Conservation (phyloP, 1,140 invertebrate genomes). For the Drosophila gunungcola region DNA sequence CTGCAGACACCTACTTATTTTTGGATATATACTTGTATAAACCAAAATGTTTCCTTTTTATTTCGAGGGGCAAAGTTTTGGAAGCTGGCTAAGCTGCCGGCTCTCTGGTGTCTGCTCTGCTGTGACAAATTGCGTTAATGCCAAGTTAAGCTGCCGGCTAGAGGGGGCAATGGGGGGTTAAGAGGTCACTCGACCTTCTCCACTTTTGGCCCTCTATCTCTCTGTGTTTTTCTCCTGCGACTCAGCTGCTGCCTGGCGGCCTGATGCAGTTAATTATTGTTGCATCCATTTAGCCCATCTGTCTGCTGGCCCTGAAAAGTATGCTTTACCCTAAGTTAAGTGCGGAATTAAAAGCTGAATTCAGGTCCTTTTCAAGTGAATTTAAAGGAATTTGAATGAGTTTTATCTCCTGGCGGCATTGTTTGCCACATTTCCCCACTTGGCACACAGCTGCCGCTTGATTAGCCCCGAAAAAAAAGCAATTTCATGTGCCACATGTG, state of each 20-base stretch:
- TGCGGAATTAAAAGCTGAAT: conserved; percentile 12
- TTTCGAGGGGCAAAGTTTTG: conserved; percentile 25
- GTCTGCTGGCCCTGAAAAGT: conserved; percentile 51
- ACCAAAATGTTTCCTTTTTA: conserved; percentile 15
- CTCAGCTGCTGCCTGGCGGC: conserved; percentile 6
- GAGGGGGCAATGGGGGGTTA: background rate
- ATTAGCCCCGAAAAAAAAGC: conserved; percentile 51
- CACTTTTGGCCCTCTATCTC: conserved; percentile 8
- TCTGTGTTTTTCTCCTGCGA: background rate
- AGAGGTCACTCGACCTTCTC: conserved; percentile 18
- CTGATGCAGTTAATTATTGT: conserved; percentile 75
- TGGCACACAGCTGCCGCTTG: conserved; percentile 67
- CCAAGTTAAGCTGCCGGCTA: conserved; percentile 64
- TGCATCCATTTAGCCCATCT: conserved; percentile 64
- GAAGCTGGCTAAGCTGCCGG: conserved; percentile 43
- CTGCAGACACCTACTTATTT: conserved; percentile 17
- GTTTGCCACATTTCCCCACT: conserved; percentile 6
- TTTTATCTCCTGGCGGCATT: background rate
- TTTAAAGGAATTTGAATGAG: background rate
- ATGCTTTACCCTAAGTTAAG: conserved; percentile 15
- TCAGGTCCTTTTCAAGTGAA: background rate
- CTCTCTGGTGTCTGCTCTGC: conserved; percentile 47
- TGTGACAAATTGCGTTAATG: conserved; percentile 78
- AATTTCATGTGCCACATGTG: conserved; percentile 59
- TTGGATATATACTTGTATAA: conserved; percentile 4